phyloP scores from a whole-genome alignment of 2,113 vertebrate genomes.

The Tyto alba region DNA sequence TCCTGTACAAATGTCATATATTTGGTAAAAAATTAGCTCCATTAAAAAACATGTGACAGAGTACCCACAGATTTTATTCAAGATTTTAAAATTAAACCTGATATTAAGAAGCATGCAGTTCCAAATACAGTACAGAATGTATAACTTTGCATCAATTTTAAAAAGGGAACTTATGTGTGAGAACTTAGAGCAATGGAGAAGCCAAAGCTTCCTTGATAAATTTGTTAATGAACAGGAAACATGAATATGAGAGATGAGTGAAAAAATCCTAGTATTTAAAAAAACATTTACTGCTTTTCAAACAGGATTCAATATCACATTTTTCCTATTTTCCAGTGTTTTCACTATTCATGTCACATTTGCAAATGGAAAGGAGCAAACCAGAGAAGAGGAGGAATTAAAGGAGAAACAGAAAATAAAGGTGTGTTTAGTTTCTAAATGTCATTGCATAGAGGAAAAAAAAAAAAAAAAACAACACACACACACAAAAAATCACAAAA shows the following conservation, averaged over 20 bases:
- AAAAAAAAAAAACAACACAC: background rate
- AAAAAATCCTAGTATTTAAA: background rate
- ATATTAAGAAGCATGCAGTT: background rate
- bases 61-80: background rate
- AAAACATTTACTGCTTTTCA: background rate
- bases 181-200: background rate
- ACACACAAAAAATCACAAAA: too few relatives aligned
- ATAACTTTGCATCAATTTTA: background rate
- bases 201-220: background rate
- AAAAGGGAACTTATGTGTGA: background rate
- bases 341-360: background rate
- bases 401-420: background rate
- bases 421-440: background rate
- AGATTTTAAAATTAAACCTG: background rate
- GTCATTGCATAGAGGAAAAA: background rate
- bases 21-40: background rate
- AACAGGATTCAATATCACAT: background rate
- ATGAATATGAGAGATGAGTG: background rate
- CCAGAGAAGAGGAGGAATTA: background rate
- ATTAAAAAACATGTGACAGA: background rate
- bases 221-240: background rate
- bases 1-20: background rate
- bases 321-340: background rate
- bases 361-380: background rate
- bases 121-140: background rate